Conservation (phyloP, 2,113 vertebrate genomes). For the Bos taurus region DNA sequence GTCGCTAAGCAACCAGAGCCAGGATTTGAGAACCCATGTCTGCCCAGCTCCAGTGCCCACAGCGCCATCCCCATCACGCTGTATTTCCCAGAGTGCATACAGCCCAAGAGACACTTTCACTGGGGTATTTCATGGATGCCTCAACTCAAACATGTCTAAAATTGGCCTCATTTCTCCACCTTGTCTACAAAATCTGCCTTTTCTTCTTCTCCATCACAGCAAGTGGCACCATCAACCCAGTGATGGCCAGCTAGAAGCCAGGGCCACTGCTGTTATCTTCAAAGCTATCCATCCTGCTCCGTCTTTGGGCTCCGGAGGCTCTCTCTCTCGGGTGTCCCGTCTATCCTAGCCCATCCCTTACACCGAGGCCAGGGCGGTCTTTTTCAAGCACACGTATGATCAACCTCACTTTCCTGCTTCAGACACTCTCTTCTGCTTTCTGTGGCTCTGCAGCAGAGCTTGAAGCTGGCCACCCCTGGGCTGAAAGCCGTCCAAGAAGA, state of each 20-base stretch:
- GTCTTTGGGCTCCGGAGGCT: not conserved
- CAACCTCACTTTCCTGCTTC: not conserved
- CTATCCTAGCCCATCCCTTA: not conserved
- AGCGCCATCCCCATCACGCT: not conserved
- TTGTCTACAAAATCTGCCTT: not conserved
- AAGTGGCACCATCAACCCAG: not conserved
- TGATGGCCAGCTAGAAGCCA: not conserved
- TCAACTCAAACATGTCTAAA: not conserved
- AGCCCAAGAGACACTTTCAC: not conserved
- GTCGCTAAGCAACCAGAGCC: not conserved
- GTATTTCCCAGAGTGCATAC: not conserved
- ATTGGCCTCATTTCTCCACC: not conserved
- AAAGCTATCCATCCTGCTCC: not conserved
- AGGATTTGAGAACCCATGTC: not conserved
- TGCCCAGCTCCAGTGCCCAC: not conserved
- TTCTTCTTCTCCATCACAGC: not conserved
- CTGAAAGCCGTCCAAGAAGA: conserved; percentile 23
- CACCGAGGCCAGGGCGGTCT: not conserved
- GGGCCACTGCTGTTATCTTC: not conserved
- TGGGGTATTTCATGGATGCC: not conserved
- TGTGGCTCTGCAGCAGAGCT: not conserved
- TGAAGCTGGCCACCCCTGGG: not conserved
- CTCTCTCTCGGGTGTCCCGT: not conserved
- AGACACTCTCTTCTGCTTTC: not conserved
- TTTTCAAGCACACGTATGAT: not conserved